phyloP scores from a whole-genome alignment of 2,888 invertebrate species.

The Yponomeuta plumbellus region DNA sequence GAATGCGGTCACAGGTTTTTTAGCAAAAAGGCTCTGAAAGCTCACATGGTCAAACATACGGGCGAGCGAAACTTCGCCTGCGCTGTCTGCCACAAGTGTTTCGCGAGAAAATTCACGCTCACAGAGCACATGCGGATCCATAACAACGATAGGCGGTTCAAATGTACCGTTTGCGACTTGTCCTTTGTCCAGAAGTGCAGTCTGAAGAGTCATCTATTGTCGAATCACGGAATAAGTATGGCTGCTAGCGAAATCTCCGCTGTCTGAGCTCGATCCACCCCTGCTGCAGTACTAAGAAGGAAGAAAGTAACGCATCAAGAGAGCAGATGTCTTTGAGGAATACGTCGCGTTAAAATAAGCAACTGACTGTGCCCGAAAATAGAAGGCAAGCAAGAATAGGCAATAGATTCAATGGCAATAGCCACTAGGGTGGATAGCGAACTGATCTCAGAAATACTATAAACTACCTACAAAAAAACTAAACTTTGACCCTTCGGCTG shows the following conservation, averaged over 20 bases:
- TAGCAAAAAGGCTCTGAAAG: slow-evolving; percentile 70
- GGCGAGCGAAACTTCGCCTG: slow-evolving; percentile 56
- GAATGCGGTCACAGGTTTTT: slow-evolving; percentile 71
- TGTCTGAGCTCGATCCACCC: neutral
- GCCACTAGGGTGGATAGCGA: no score
- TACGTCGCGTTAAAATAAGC: no score
- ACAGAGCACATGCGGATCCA: slow-evolving; percentile 23
- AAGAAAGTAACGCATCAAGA: no score
- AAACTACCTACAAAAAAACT: no score
- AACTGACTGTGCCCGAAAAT: no score
- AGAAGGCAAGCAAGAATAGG: no score
- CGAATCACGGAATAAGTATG: slow-evolving; percentile 58
- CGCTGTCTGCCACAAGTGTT: slow-evolving; percentile 56
- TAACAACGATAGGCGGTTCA: slow-evolving; percentile 7
- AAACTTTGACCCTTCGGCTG: no score
- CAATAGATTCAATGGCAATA: no score
- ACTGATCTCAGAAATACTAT: no score
- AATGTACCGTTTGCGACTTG: slow-evolving; percentile 43
- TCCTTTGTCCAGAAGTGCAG: slow-evolving; percentile 64
- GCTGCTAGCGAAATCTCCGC: slow-evolving; percentile 46
- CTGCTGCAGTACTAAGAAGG: no score
- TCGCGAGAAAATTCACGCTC: slow-evolving; percentile 54
- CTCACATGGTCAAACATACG: slow-evolving; percentile 68
- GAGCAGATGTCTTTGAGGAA: no score
- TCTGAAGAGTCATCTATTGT: slow-evolving; percentile 55